A percentile compares a stretch with the other conserved stretches of the same genome.
Conservation (phyloP, 2,888 invertebrate species). For the Nomada fucata region DNA sequence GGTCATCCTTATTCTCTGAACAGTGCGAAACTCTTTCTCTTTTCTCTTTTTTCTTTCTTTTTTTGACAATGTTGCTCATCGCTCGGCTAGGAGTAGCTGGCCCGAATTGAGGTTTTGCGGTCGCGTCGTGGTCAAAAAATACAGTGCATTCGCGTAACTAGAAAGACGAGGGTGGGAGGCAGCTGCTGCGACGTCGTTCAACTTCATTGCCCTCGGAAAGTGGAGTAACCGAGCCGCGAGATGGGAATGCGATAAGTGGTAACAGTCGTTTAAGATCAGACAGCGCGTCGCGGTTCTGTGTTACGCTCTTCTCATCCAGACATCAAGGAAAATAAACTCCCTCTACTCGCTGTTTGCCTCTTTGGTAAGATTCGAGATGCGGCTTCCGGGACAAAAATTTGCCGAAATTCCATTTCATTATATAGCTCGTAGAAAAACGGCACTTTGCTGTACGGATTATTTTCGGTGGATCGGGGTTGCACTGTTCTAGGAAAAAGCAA, state of each 20-base stretch:
- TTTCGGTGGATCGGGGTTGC: slow-evolving; percentile 47
- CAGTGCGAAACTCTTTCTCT: not conserved
- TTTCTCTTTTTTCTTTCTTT: not conserved
- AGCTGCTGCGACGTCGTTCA: slow-evolving; percentile 1
- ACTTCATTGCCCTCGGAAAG: slow-evolving; percentile 29
- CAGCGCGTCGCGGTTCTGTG: slow-evolving; percentile 28
- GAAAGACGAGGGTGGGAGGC: slow-evolving; percentile 9
- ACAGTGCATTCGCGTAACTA: slow-evolving; percentile 14
- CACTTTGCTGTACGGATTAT: slow-evolving; percentile 54
- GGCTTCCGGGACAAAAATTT: not conserved
- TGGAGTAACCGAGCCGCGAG: slow-evolving; percentile 43
- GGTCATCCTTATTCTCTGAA: too few relatives aligned
- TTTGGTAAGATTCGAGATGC: not conserved
- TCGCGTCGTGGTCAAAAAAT: slow-evolving; percentile 37
- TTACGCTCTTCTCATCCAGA: not conserved
- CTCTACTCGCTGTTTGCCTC: not conserved
- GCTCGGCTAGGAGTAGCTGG: slow-evolving; percentile 6
- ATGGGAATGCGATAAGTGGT: slow-evolving; percentile 56
- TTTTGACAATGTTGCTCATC: not conserved
- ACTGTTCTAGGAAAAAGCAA: slow-evolving; percentile 43
- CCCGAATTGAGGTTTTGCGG: not conserved
- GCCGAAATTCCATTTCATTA: slow-evolving; percentile 2
- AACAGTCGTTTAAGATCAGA: slow-evolving; percentile 51
- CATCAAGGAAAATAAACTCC: not conserved
- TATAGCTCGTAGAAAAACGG: slow-evolving; percentile 26